Evolutionary conservation across 1,140 invertebrate genomes (phyloP).

Genomic region (Nephila pilipes): DNA sequence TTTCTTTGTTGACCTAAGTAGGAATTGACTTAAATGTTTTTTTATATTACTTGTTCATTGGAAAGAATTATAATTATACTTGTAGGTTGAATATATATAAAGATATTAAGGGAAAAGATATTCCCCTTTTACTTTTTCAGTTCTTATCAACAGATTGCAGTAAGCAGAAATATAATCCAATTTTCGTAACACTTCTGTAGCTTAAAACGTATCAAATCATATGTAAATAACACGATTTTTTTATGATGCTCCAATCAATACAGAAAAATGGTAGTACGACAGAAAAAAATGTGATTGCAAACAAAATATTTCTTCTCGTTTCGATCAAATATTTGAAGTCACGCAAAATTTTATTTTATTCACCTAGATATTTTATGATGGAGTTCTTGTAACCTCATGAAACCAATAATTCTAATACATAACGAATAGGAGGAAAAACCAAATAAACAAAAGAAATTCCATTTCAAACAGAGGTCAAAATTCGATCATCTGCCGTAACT

Average conservation of each 20-base stretch:
- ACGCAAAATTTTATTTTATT: not conserved
- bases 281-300: too few relatives aligned
- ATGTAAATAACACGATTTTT: not conserved
- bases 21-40: too few relatives aligned
- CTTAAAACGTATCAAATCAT: too few relatives aligned
- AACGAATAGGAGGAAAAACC: not conserved
- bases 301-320: not conserved
- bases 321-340: not conserved
- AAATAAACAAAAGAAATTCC: not conserved
- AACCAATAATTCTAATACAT: not conserved
- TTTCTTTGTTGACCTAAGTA: too few relatives aligned
- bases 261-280: not conserved
- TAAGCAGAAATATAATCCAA: not conserved
- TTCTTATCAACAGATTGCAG: too few relatives aligned
- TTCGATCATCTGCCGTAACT: constrained; percentile 26
- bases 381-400: constrained; percentile 8
- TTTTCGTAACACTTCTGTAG: too few relatives aligned
- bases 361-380: not conserved
- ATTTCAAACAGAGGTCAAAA: not conserved
- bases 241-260: not conserved
- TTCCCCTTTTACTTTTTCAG: too few relatives aligned
- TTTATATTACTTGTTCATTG: too few relatives aligned
- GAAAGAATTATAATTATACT: too few relatives aligned
- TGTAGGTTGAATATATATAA: too few relatives aligned
- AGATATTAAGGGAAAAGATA: too few relatives aligned